Evolutionary conservation across 2,113 vertebrate genomes (phyloP).

Genomic region (Caloenas nicobarica): DNA sequence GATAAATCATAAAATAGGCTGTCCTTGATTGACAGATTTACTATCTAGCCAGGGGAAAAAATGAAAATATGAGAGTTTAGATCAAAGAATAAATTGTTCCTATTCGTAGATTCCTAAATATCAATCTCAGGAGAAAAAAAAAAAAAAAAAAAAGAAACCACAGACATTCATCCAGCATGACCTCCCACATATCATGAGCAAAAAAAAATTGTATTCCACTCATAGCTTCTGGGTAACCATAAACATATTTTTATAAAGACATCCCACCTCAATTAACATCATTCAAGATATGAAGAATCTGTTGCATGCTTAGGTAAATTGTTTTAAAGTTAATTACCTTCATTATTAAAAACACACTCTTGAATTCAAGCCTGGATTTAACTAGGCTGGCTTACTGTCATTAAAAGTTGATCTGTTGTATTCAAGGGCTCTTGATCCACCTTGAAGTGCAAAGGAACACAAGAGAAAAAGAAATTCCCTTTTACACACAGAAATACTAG

Average conservation of each 20-base stretch:
- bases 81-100: background rate
- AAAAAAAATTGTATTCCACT: background rate
- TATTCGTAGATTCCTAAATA: background rate
- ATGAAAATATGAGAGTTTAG: background rate
- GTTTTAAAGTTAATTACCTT: background rate
- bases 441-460: background rate
- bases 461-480: background rate
- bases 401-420: background rate
- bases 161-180: background rate
- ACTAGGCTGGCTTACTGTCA: background rate
- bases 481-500: background rate
- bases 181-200: background rate
- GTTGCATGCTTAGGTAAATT: background rate
- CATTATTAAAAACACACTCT: background rate
- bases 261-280: background rate
- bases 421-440: background rate
- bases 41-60: background rate
- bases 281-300: background rate
- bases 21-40: background rate
- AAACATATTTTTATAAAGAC: background rate
- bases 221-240: background rate
- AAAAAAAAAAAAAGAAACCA: background rate
- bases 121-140: background rate
- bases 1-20: background rate
- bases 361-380: conserved; percentile 15